Evolutionary conservation across 1,140 invertebrate genomes (phyloP), one percentile per base, ranked within the genome.

Genomic region (Oppia nitens): DNA sequence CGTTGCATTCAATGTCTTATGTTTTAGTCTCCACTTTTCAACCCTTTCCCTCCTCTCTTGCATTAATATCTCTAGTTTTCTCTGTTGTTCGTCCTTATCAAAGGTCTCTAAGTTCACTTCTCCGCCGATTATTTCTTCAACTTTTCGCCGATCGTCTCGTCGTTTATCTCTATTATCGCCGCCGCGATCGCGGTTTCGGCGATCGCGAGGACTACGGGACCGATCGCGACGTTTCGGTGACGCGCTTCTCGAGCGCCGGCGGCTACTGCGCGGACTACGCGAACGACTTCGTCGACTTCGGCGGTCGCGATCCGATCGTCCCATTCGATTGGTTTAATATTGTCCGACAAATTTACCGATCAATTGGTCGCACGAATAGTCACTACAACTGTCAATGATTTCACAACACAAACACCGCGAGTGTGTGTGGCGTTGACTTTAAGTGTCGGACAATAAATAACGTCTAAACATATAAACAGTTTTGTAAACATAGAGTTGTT

Each of bases 31-130:
- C 88, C 89, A 94, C 61, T 88, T 78, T 73, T 95, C 91, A 57
- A 94, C 92, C 28, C 88, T 78, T 68, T 98, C 92, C 25, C 91
- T 73, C 29, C 93, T 76, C 71, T 94, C 96, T 68, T 91, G 87
- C 92, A 97, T 98, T 76, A 96, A 92, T 20, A 84, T 73, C 69
- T 98, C 94, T 17, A 98, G 72, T 40, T 85, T 79, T 62, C 81
- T 86, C 68, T 95, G 88, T 60, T 78, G 76, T 59, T 73, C 73
- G 64, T 79, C 78, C 72, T 65, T 66, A 50, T 66, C 62, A 27
- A 62, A 54, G 26, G 58, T 53, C 32, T 64, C 58, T 55, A 55
- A 62, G 58, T 61, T 66, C 9, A 65, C 51, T 14, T 62, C 58
- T n/a, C 28, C 32, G 25, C 51, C 59, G 24, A 60, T 51, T 21